Evolutionary conservation across 2,888 invertebrate species (phyloP).

Genomic region (Salpingus planirostris): DNA sequence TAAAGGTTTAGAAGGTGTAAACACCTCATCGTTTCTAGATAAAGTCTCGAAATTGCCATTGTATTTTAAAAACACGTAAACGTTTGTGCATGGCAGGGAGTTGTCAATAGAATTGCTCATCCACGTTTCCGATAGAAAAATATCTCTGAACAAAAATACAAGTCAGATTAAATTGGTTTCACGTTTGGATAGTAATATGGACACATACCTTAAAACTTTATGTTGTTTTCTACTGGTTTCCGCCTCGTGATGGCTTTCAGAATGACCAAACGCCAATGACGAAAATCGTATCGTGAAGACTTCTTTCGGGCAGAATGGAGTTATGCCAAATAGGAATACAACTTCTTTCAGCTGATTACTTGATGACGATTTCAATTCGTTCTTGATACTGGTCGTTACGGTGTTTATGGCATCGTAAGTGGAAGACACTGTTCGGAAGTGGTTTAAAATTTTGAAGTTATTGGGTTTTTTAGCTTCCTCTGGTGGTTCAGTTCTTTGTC

Average conservation of each 20-base stretch:
- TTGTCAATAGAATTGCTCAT: conserved; percentile 22
- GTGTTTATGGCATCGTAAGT: conserved; percentile 30
- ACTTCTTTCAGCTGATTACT: conserved; percentile 27
- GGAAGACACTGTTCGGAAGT: conserved; percentile 27
- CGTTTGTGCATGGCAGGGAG: conserved; percentile 25
- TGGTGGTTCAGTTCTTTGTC: conserved; percentile 14
- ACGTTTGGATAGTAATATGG: too few species aligned
- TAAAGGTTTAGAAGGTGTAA: conserved; percentile 32
- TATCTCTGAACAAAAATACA: conserved; percentile 22
- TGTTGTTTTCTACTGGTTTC: conserved; percentile 25
- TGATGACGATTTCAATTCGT: conserved; percentile 27
- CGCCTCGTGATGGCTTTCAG: conserved; percentile 29
- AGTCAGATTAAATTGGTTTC: too few species aligned
- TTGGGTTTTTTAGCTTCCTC: conserved; percentile 2
- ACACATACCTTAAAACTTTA: conserved; percentile 29
- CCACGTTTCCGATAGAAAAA: conserved; percentile 29
- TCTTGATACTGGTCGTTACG: conserved; percentile 26
- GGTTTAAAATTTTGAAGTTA: conserved; percentile 26
- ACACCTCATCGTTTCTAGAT: conserved; percentile 30
- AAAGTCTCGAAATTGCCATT: conserved; percentile 11
- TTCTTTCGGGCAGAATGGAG: conserved; percentile 29
- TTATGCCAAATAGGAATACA: conserved; percentile 30
- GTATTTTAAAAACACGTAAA: conserved; percentile 21
- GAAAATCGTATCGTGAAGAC: conserved; percentile 26
- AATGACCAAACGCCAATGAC: conserved; percentile 23